Conservation (phyloP, 2,797 vertebrate species). For the Furcifer pardalis region DNA sequence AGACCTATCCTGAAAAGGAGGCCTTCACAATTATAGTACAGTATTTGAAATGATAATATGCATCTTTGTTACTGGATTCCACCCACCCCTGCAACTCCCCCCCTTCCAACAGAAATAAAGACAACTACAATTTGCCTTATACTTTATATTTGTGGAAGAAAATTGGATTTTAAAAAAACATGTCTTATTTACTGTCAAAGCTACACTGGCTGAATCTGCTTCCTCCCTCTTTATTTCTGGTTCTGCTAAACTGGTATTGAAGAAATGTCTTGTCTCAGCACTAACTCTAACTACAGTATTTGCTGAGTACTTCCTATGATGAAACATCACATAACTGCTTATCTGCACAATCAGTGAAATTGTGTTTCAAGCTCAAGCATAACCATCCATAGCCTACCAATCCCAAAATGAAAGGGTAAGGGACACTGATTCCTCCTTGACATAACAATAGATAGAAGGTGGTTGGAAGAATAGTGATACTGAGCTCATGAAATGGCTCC, state of each 20-base stretch:
- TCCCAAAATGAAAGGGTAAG: too few species aligned
- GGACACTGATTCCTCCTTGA: too few species aligned
- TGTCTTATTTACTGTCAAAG: constrained; percentile 9
- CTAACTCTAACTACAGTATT: not conserved
- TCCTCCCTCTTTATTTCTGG: not conserved
- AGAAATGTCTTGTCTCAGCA: constrained; percentile 38
- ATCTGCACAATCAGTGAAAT: not conserved
- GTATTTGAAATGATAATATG: not conserved
- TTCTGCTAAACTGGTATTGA: not conserved
- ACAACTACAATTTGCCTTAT: constrained; percentile 44
- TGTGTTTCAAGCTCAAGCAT: not conserved
- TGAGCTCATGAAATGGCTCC: too few species aligned
- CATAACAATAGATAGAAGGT: too few species aligned
- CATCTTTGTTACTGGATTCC: too few species aligned
- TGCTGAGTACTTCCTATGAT: not conserved
- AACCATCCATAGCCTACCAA: not conserved
- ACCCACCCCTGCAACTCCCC: too few species aligned
- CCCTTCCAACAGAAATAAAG: not conserved
- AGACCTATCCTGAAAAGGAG: too few species aligned
- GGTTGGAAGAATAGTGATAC: too few species aligned
- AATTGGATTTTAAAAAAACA: not conserved
- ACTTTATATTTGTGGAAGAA: not conserved
- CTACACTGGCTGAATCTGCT: not conserved
- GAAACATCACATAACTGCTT: not conserved
- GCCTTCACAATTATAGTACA: not conserved